Conservation (phyloP, 1,140 invertebrate species). For the Contarinia nasturtii region DNA sequence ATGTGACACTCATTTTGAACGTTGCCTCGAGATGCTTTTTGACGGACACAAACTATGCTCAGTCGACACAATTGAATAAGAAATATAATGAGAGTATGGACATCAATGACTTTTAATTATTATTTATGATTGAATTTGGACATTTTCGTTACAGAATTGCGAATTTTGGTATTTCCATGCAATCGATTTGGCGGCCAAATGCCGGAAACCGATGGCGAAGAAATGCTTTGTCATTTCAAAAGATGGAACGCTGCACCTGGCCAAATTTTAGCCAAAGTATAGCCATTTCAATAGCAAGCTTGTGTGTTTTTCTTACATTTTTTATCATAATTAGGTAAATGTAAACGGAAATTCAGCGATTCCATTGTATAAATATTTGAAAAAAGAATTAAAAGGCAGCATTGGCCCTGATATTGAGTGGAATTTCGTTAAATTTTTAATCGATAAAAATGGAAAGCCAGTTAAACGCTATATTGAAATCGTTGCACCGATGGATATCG, state of each 20-base stretch:
- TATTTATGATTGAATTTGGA: neutral
- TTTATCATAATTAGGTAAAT: slow-evolving; percentile 23
- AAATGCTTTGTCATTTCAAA: slow-evolving; percentile 53
- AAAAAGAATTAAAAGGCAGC: slow-evolving; percentile 49
- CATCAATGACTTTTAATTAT: neutral
- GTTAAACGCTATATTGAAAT: slow-evolving; percentile 63
- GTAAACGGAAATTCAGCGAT: slow-evolving; percentile 74
- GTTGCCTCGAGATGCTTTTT: slow-evolving; percentile 67
- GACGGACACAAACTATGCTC: slow-evolving; percentile 36
- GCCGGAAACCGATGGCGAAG: slow-evolving; percentile 41
- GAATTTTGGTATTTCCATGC: slow-evolving; percentile 78
- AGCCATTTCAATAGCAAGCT: too few species aligned
- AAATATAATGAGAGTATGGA: too few species aligned
- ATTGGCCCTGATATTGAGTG: slow-evolving; percentile 67
- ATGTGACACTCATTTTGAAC: slow-evolving; percentile 54
- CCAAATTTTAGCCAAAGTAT: slow-evolving; percentile 36
- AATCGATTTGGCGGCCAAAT: slow-evolving; percentile 79
- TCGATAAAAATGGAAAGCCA: slow-evolving; percentile 70
- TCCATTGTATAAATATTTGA: slow-evolving; percentile 79
- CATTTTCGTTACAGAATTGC: slow-evolving; percentile 26
- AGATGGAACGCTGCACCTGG: slow-evolving; percentile 58
- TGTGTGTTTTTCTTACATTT: too few species aligned
- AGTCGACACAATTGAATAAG: too few species aligned
- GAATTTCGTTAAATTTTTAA: slow-evolving; percentile 94
- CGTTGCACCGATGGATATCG: slow-evolving; percentile 46